These are phyloP conservation scores for Sebastes fasciatus DNA, from an alignment of 2,113 vertebrate genomes.

Conservation along the genomic window DNA sequence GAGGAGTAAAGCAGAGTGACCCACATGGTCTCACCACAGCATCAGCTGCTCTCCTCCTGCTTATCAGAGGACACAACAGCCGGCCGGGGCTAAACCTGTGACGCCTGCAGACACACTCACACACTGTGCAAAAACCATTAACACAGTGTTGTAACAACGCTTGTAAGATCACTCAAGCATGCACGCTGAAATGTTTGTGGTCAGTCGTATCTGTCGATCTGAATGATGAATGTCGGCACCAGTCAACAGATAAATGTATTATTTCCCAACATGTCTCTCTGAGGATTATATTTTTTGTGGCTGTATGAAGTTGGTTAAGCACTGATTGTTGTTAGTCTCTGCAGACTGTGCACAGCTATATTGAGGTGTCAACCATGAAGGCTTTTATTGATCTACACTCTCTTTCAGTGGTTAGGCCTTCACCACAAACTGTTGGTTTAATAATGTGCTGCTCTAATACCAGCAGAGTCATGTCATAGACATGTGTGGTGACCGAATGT, in stretches of 20 bases:
- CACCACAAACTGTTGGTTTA: conserved; percentile 19
- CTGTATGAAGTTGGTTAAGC: neutral
- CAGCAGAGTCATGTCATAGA: neutral
- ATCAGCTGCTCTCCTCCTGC: conserved; percentile 59
- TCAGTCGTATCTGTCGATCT: neutral
- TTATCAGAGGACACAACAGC: neutral
- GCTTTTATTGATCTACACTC: conserved; percentile 29
- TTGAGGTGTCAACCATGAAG: conserved; percentile 27
- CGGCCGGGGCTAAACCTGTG: conserved; percentile 7
- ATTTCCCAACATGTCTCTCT: neutral
- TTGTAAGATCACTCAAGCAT: neutral
- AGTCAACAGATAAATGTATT: neutral
- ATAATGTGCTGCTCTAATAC: neutral
- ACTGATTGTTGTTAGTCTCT: neutral
- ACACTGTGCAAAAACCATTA: neutral
- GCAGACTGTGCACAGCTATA: neutral
- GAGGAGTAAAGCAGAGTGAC: neutral
- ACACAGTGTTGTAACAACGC: neutral
- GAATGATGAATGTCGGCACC: neutral
- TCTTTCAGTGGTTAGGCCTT: conserved; percentile 22
- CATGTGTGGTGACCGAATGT: neutral
- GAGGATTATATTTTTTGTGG: neutral
- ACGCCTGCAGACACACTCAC: conserved; percentile 24
- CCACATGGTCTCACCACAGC: conserved; percentile 20
- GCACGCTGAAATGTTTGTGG: neutral